Evolutionary conservation across 1,140 invertebrate species (phyloP).

Genomic region (Calosoma granatense): DNA sequence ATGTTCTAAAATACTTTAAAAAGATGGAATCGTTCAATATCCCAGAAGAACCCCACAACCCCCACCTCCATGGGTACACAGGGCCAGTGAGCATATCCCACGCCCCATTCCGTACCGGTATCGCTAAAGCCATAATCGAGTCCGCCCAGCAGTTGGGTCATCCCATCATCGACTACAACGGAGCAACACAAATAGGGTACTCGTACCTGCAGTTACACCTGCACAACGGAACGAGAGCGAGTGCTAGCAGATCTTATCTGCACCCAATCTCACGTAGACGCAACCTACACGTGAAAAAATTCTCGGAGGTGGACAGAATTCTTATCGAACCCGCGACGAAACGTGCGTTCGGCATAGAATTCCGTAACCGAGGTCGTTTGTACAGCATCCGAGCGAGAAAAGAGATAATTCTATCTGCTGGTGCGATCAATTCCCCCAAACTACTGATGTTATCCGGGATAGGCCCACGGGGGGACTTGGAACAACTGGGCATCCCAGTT

Average conservation of each 20-base stretch:
- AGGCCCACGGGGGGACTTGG: slow-evolving; percentile 59
- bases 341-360: slow-evolving; percentile 51
- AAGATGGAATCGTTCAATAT: slow-evolving; percentile 63
- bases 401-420: slow-evolving; percentile 69
- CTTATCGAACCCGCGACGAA: slow-evolving; percentile 58
- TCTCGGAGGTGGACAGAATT: slow-evolving; percentile 56
- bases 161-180: slow-evolving; percentile 62
- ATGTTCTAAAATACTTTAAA: slow-evolving; percentile 73
- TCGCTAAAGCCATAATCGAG: slow-evolving; percentile 56
- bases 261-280: slow-evolving; percentile 48
- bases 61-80: slow-evolving; percentile 44
- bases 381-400: slow-evolving; percentile 49
- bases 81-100: slow-evolving; percentile 50
- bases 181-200: slow-evolving; percentile 50
- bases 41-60: slow-evolving; percentile 37
- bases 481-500: slow-evolving; percentile 46
- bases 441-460: slow-evolving; percentile 74
- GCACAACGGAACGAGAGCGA: slow-evolving; percentile 60
- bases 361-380: slow-evolving; percentile 40
- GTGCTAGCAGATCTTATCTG: slow-evolving; percentile 63
- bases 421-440: slow-evolving; percentile 64
- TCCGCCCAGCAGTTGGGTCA: slow-evolving; percentile 55
- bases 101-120: slow-evolving; percentile 44
- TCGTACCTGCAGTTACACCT: slow-evolving; percentile 54
- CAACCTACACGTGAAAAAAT: slow-evolving; percentile 56